phyloP scores from a whole-genome alignment of 2,113 vertebrate genomes.

The Psephotus haematonotus region DNA sequence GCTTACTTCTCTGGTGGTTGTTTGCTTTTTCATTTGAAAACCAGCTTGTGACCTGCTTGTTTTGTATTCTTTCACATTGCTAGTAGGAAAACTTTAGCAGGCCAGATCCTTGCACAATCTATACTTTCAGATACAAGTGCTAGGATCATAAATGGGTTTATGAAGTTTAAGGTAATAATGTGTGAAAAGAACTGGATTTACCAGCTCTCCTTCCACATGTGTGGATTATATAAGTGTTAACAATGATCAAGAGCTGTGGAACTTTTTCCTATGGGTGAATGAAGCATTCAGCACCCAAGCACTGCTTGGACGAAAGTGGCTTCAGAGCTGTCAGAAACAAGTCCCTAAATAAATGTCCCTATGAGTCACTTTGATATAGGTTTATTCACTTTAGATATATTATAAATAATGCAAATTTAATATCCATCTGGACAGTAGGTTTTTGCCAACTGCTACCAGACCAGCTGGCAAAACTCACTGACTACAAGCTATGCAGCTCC shows the following conservation, averaged over 20 bases:
- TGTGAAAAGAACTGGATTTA: background rate
- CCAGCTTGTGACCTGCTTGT: background rate
- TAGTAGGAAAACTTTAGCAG: background rate
- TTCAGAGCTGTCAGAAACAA: slow-evolving; percentile 24
- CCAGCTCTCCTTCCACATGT: background rate
- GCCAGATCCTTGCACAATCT: background rate
- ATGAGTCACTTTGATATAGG: slow-evolving; percentile 62
- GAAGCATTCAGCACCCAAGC: background rate
- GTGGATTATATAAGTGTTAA: background rate
- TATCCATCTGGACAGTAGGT: slow-evolving; percentile 73
- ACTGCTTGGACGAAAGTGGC: background rate
- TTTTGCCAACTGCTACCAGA: slow-evolving; percentile 73
- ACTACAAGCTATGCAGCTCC: slow-evolving; percentile 73
- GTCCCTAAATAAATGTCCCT: slow-evolving; percentile 49
- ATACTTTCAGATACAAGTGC: background rate
- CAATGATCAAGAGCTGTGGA: background rate
- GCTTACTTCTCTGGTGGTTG: background rate
- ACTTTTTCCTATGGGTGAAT: background rate
- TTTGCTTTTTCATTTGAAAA: background rate
- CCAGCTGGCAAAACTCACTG: slow-evolving; percentile 75
- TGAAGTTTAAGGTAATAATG: background rate
- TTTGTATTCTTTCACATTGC: background rate
- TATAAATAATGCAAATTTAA: slow-evolving; percentile 74
- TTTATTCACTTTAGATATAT: slow-evolving; percentile 71
- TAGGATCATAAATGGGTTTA: background rate